These are phyloP conservation scores for Alentia gelatinosa DNA, from an alignment of 2,888 invertebrate species.

Conservation along the genomic window DNA sequence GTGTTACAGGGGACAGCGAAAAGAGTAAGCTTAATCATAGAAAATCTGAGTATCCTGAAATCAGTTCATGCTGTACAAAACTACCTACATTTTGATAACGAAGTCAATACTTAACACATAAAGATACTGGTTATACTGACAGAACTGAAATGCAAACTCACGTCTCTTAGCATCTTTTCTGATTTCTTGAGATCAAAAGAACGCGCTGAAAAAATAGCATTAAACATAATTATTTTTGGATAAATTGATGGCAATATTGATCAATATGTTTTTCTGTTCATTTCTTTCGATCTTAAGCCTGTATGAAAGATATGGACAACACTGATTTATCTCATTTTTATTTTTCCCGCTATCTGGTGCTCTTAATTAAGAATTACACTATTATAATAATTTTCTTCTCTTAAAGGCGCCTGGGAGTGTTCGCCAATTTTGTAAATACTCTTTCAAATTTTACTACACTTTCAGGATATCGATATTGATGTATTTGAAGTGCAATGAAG, in stretches of 20 bases:
- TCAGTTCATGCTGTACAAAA: background rate
- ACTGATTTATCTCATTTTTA: too few relatives aligned
- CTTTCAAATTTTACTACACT: background rate
- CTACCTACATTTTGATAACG: background rate
- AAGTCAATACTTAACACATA: background rate
- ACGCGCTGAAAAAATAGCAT: conserved; percentile 85
- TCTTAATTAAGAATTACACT: background rate
- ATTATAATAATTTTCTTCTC: background rate
- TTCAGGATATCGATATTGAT: too few relatives aligned
- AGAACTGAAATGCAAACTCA: conserved; percentile 82
- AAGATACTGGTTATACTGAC: background rate
- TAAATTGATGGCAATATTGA: too few relatives aligned
- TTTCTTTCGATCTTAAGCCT: background rate
- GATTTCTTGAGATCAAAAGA: conserved; percentile 93
- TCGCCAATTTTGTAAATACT: background rate
- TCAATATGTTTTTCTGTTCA: background rate
- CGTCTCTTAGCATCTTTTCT: conserved; percentile 94
- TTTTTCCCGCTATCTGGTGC: background rate
- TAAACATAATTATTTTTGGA: background rate
- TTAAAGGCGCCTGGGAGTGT: background rate
- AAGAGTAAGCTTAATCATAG: background rate
- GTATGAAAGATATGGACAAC: background rate
- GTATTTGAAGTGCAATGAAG: too few relatives aligned
- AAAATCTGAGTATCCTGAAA: background rate
- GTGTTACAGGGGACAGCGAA: background rate